Evolutionary conservation across 1,140 invertebrate species (phyloP).

Genomic region (Proales similis): DNA sequence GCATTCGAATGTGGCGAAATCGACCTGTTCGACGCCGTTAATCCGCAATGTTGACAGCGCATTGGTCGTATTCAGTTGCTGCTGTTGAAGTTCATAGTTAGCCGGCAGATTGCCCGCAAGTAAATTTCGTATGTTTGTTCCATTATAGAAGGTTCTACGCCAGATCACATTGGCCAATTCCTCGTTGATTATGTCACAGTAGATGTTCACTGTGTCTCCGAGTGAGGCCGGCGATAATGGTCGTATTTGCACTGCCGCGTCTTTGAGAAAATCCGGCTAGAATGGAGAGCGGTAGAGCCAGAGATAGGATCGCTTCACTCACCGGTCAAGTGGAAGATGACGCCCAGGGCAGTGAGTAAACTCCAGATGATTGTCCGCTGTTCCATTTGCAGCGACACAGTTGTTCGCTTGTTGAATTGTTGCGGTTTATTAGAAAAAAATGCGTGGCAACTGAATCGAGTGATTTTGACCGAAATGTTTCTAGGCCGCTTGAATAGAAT

Average conservation of each 20-base stretch:
- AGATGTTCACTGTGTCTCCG: conserved; percentile 1
- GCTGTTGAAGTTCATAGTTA: not conserved
- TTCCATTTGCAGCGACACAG: too few relatives aligned
- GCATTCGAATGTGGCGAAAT: conserved; percentile 32
- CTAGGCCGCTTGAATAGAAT: too few relatives aligned
- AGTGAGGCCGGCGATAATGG: not conserved
- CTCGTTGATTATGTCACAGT: conserved; percentile 20
- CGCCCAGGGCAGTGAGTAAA: too few relatives aligned
- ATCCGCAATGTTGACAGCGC: conserved; percentile 3
- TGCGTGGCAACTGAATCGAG: too few relatives aligned
- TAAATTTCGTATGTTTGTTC: not conserved
- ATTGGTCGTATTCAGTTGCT: not conserved
- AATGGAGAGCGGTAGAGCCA: too few relatives aligned
- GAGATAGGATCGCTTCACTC: too few relatives aligned
- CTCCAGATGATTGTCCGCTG: too few relatives aligned
- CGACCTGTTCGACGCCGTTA: not conserved
- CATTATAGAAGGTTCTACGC: conserved; percentile 7
- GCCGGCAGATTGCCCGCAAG: not conserved
- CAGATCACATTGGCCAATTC: not conserved
- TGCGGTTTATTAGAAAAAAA: too few relatives aligned
- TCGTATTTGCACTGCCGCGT: not conserved
- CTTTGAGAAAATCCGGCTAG: too few relatives aligned
- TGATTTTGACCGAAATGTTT: too few relatives aligned
- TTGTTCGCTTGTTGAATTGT: too few relatives aligned
- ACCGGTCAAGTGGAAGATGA: too few relatives aligned